These are phyloP conservation scores for Leiothrix lutea DNA, from an alignment of 2,113 vertebrate genomes.

Conservation along the genomic window DNA sequence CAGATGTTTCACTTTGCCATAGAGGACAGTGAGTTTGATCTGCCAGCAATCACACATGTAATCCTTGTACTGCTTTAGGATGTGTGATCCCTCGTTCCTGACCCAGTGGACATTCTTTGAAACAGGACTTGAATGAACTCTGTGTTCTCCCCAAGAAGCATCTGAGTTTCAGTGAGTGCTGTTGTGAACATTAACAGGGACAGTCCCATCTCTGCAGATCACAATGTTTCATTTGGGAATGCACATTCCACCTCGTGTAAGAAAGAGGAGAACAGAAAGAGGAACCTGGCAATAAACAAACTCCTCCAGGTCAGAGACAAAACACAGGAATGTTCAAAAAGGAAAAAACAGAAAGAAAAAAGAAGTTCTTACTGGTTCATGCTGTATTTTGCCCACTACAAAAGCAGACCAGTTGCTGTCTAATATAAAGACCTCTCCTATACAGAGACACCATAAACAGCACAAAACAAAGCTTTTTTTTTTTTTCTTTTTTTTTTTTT, in stretches of 20 bases:
- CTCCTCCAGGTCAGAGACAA: background rate
- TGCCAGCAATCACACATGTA: background rate
- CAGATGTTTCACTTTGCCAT: background rate
- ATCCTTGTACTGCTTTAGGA: background rate
- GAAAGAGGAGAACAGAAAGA: background rate
- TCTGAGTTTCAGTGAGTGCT: background rate
- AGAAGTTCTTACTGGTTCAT: background rate
- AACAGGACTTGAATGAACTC: background rate
- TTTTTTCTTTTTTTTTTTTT: background rate
- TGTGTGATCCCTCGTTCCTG: background rate
- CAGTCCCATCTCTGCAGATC: background rate
- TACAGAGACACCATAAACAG: background rate
- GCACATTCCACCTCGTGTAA: rapidly evolving
- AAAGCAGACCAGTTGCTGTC: background rate
- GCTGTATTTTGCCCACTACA: background rate
- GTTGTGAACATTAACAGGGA: background rate
- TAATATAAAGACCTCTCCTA: background rate
- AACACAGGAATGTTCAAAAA: background rate
- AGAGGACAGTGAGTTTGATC: background rate
- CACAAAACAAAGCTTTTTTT: background rate
- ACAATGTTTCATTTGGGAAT: background rate
- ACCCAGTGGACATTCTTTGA: background rate
- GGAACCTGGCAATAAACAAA: background rate
- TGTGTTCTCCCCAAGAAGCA: background rate
- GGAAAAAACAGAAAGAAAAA: background rate